These are phyloP conservation scores for Tichodroma muraria DNA, from an alignment of 2,113 vertebrate genomes.

Conservation along the genomic window DNA sequence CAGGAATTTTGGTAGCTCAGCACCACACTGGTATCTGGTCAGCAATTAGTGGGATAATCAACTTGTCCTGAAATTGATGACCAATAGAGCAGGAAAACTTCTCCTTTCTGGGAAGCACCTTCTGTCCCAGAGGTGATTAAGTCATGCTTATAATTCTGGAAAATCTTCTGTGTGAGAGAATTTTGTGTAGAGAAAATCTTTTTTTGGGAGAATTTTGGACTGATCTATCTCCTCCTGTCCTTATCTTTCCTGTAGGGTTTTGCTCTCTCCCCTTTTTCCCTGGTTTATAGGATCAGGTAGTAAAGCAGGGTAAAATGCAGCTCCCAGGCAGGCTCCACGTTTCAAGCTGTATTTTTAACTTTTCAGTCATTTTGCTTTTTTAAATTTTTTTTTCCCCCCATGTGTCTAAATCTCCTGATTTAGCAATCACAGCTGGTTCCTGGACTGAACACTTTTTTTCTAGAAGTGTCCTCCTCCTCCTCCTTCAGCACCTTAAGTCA, in stretches of 20 bases:
- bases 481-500: not conserved
- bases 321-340: not conserved
- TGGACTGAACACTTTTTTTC: not conserved
- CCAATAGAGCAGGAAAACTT: not conserved
- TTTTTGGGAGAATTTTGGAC: not conserved
- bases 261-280: too few relatives aligned
- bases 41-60: not conserved
- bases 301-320: not conserved
- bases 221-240: not conserved
- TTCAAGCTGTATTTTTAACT: not conserved
- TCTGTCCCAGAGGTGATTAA: not conserved
- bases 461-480: not conserved
- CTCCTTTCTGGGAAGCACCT: not conserved
- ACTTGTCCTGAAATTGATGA: not conserved
- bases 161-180: not conserved
- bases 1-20: not conserved
- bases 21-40: not conserved
- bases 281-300: not conserved
- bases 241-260: not conserved
- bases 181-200: too few relatives aligned
- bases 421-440: not conserved
- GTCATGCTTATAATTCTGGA: not conserved
- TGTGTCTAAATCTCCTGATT: not conserved
- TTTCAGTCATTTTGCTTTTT: not conserved
- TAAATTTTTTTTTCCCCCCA: fast-evolving